Percentiles rank a stretch among this genome's conserved stretches.
Evolutionary conservation across 35 echinoderm and acorn worm genomes (phyloP).

Genomic region (Stichopus chloronotus): DNA sequence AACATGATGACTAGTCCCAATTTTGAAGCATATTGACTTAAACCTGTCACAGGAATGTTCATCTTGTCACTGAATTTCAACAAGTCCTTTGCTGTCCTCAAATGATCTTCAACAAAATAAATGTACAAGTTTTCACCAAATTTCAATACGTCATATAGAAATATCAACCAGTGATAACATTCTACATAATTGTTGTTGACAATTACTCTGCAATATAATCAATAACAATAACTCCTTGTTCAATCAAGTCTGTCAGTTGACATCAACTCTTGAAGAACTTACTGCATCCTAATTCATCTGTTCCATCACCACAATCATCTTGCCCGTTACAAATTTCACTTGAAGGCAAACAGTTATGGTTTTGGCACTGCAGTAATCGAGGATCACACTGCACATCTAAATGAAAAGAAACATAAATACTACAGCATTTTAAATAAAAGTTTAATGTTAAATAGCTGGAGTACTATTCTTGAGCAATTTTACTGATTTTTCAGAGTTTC

Average conservation of each 20-base stretch:
- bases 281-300: conserved; percentile 53
- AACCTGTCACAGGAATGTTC: too few relatives aligned
- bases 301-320: conserved; percentile 56
- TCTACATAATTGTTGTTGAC: too few relatives aligned
- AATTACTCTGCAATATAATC: too few relatives aligned
- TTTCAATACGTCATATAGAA: too few relatives aligned
- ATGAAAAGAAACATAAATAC: not conserved
- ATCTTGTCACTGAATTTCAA: too few relatives aligned
- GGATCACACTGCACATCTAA: conserved; percentile 45
- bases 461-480: not conserved
- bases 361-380: conserved; percentile 11
- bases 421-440: not conserved
- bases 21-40: too few relatives aligned
- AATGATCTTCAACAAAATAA: too few relatives aligned
- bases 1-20: too few relatives aligned
- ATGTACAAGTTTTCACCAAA: too few relatives aligned
- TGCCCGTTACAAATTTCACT: conserved; percentile 29
- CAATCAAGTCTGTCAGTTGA: not conserved
- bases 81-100: too few relatives aligned
- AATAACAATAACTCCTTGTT: not conserved
- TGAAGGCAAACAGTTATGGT: conserved; percentile 23
- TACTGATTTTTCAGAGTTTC: not conserved
- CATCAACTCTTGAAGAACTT: not conserved
- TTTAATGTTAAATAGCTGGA: not conserved
- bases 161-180: too few relatives aligned